Conservation (phyloP, 2,113 vertebrate species). For the Gymnorhina tibicen region DNA sequence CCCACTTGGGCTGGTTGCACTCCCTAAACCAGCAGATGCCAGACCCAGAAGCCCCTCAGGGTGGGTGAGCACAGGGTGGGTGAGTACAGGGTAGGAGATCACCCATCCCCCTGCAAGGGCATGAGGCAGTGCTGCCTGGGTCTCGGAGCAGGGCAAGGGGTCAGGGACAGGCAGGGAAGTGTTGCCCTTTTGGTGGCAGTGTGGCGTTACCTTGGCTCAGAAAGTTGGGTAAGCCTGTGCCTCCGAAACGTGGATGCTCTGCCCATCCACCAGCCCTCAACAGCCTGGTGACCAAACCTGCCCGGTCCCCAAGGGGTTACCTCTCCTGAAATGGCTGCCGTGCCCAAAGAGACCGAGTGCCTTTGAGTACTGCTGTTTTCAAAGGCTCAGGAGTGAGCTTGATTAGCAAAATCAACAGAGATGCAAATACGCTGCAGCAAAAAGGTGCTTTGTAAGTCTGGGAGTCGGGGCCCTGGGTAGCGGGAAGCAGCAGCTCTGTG, state of each 20-base stretch:
- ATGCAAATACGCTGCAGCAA: constrained; percentile 3
- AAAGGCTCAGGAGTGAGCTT: constrained; percentile 11
- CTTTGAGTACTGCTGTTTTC: not conserved
- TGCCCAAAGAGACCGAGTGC: not conserved
- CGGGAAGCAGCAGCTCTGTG: not conserved
- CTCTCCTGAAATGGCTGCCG: not conserved
- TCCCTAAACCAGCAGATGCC: not conserved
- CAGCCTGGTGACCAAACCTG: not conserved
- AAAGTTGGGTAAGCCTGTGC: not conserved
- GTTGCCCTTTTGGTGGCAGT: constrained; percentile 56
- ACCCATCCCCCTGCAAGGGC: not conserved
- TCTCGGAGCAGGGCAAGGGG: not conserved
- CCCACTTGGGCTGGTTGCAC: not conserved
- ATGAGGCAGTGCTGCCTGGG: not conserved
- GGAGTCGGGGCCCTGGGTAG: not conserved
- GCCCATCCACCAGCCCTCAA: not conserved
- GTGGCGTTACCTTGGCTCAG: constrained; percentile 33
- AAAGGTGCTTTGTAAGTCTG: not conserved
- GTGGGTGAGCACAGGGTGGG: not conserved
- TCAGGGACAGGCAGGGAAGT: not conserved
- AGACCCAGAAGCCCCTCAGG: not conserved
- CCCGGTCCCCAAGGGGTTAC: not conserved
- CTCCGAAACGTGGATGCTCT: not conserved
- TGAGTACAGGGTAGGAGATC: not conserved
- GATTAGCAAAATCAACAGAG: constrained; percentile 55